These are phyloP conservation scores for Chinchilla lanigera DNA, from an alignment of 2,113 vertebrate genomes.

Conservation along the genomic window DNA sequence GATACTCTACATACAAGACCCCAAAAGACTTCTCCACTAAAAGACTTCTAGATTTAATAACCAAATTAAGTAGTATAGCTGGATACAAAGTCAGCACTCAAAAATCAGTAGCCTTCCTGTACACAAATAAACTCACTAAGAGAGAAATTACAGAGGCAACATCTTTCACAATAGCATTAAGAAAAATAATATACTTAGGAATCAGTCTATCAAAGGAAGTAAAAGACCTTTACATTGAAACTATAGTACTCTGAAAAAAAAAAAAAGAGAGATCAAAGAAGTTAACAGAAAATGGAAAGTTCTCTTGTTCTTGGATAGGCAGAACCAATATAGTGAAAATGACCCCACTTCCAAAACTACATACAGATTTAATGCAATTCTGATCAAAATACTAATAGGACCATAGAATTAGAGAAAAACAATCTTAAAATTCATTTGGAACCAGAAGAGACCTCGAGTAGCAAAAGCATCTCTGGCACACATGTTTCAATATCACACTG, in stretches of 20 bases:
- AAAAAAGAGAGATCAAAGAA: background rate
- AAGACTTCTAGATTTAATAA: background rate
- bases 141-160: background rate
- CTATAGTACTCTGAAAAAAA: background rate
- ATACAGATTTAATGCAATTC: background rate
- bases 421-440: background rate
- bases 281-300: background rate
- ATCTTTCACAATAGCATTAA: background rate
- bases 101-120: background rate
- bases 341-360: background rate
- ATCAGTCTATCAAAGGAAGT: background rate
- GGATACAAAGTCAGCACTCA: background rate
- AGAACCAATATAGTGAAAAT: background rate
- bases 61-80: background rate
- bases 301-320: background rate
- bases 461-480: background rate
- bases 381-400: background rate
- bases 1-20: background rate
- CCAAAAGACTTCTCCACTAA: no score
- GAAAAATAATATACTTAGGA: background rate
- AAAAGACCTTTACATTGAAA: background rate
- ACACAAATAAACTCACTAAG: background rate
- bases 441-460: background rate
- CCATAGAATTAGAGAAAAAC: background rate
- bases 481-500: no score